A percentile compares a stretch with the other conserved stretches of the same genome.
Conservation (phyloP, 2,888 invertebrate genomes). For the Lasioglossum figueresi region DNA sequence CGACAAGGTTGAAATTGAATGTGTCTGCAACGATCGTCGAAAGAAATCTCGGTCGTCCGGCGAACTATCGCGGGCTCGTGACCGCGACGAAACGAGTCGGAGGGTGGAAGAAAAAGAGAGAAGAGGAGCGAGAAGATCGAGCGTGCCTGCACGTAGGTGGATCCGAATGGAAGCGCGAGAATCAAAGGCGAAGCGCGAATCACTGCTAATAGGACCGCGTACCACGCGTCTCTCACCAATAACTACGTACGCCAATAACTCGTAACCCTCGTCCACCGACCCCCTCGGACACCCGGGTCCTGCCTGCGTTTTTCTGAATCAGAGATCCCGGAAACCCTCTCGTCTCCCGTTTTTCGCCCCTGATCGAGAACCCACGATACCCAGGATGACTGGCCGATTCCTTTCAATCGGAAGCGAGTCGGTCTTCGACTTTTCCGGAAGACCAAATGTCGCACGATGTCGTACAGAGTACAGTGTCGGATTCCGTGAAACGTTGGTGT, state of each 20-base stretch:
- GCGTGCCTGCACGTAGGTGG: constrained; percentile 44
- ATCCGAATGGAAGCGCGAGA: constrained; percentile 49
- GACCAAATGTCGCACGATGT: neutral
- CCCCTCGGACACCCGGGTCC: constrained; percentile 5
- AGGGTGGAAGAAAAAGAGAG: constrained; percentile 7
- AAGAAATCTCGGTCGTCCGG: neutral
- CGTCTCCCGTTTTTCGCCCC: neutral
- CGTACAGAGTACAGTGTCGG: neutral
- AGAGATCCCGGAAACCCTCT: constrained; percentile 1
- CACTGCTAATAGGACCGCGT: constrained; percentile 79
- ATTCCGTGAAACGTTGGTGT: neutral
- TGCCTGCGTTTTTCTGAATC: constrained; percentile 20
- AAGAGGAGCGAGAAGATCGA: neutral
- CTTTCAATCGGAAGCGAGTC: neutral
- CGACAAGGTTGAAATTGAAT: neutral
- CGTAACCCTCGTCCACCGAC: constrained; percentile 48
- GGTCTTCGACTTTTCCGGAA: constrained; percentile 2
- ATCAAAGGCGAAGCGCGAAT: constrained; percentile 74
- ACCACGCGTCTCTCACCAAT: constrained; percentile 78
- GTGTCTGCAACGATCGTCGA: neutral
- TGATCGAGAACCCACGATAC: neutral
- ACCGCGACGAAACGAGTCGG: neutral
- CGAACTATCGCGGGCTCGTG: constrained; percentile 8
- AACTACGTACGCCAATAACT: too few species aligned
- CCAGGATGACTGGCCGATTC: constrained; percentile 23